These are phyloP conservation scores for Cololabis saira DNA, from an alignment of 2,113 vertebrate genomes.

Conservation along the genomic window DNA sequence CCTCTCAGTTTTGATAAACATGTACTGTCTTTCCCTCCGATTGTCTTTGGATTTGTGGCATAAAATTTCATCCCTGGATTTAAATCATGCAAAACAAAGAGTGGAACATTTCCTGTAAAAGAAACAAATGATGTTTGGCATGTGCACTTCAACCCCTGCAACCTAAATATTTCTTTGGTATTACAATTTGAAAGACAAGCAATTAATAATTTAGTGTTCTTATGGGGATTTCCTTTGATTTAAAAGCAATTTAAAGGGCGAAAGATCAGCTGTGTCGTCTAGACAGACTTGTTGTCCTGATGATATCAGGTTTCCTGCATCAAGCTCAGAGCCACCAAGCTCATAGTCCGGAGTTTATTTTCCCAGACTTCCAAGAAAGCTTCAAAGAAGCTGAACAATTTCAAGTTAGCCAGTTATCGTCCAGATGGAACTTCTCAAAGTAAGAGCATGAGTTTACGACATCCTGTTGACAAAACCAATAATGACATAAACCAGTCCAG, in stretches of 20 bases:
- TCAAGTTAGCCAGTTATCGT: constrained; percentile 15
- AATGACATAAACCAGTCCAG: constrained; percentile 42
- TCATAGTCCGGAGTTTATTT: constrained; percentile 17
- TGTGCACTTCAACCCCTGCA: too few species aligned
- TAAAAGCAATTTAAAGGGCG: constrained; percentile 1
- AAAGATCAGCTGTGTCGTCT: constrained; percentile 5
- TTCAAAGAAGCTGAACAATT: constrained; percentile 12
- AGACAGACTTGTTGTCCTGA: constrained; percentile 12
- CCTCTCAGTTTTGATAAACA: too few species aligned
- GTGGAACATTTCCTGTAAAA: too few species aligned
- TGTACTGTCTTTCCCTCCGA: too few species aligned
- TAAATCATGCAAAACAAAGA: too few species aligned
- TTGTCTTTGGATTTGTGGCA: too few species aligned
- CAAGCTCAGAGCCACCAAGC: background rate
- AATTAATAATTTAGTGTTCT: background rate
- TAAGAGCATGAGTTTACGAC: constrained; percentile 31
- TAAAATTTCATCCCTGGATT: too few species aligned
- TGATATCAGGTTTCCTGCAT: constrained; percentile 10
- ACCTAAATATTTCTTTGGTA: too few species aligned
- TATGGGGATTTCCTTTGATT: background rate
- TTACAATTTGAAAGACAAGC: too few species aligned
- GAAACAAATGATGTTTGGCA: too few species aligned
- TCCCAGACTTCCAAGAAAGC: background rate
- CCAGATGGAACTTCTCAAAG: constrained; percentile 45
- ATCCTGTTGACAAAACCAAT: constrained; percentile 46